Evolutionary conservation across 1,140 invertebrate genomes (phyloP).

Genomic region (Drosophila bipectinata): DNA sequence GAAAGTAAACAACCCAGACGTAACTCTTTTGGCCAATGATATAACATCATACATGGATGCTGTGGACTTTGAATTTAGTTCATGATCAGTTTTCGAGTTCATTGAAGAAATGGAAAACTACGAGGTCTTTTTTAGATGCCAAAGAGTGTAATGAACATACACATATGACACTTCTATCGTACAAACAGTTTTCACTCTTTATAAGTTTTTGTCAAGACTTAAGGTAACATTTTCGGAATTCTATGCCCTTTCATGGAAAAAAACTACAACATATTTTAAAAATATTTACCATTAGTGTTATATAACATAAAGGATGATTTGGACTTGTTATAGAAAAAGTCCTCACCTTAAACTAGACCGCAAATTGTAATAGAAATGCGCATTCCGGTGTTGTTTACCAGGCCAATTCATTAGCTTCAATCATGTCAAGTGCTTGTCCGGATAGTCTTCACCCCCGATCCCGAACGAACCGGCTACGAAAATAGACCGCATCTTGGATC

Average conservation of each 20-base stretch:
- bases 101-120: slow-evolving; percentile 11
- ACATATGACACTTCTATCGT: too few relatives aligned
- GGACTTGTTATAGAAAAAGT: not conserved
- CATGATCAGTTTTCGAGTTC: slow-evolving; percentile 28
- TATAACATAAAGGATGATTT: slow-evolving; percentile 1
- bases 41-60: slow-evolving; percentile 24
- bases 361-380: slow-evolving; percentile 11
- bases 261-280: not conserved
- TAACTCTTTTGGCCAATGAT: slow-evolving; percentile 37
- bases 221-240: too few relatives aligned
- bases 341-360: not conserved
- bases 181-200: too few relatives aligned
- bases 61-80: slow-evolving; percentile 21
- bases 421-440: slow-evolving; percentile 20
- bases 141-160: too few relatives aligned
- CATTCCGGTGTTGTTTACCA: slow-evolving; percentile 25
- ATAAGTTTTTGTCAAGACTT: too few relatives aligned
- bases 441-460: slow-evolving; percentile 2
- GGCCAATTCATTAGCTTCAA: slow-evolving; percentile 38
- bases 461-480: not conserved
- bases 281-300: not conserved
- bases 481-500: slow-evolving; percentile 23
- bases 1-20: slow-evolving; percentile 41
- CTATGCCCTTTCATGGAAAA: not conserved
- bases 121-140: too few relatives aligned